phyloP scores from a whole-genome alignment of 2,888 invertebrate species.

The Cynaeus angustus region DNA sequence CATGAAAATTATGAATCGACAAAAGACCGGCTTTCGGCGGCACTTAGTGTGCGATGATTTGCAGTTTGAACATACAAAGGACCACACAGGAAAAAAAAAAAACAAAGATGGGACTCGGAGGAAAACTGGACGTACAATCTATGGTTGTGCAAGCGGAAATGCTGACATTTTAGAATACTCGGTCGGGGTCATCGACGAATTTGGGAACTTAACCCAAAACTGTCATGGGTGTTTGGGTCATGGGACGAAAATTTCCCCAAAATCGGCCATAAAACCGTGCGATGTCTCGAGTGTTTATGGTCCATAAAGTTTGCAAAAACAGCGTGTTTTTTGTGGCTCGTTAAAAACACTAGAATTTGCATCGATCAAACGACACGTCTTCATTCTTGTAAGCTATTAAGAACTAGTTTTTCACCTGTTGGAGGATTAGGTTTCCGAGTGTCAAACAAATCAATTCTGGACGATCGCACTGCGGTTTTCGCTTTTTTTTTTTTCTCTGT shows the following conservation, averaged over 20 bases:
- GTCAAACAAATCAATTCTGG: no score
- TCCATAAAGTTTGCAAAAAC: not conserved
- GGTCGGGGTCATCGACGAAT: not conserved
- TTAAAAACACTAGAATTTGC: no score
- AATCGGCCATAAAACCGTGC: not conserved
- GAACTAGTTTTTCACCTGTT: no score
- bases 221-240: not conserved
- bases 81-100: not conserved
- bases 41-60: no score
- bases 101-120: not conserved
- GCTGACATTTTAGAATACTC: not conserved
- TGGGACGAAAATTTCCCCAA: not conserved
- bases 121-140: not conserved
- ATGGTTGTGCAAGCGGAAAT: not conserved
- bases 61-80: slow-evolving; percentile 21
- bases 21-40: slow-evolving; percentile 20
- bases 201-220: slow-evolving; percentile 1
- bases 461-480: no score
- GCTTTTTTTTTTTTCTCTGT: no score
- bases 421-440: no score
- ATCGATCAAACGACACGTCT: no score
- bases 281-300: not conserved
- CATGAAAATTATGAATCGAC: slow-evolving; percentile 24
- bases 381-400: no score
- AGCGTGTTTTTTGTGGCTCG: no score